Base-by-base conservation (phyloP, 2,797 vertebrate genomes). In the Nothura maculosa region DNA sequence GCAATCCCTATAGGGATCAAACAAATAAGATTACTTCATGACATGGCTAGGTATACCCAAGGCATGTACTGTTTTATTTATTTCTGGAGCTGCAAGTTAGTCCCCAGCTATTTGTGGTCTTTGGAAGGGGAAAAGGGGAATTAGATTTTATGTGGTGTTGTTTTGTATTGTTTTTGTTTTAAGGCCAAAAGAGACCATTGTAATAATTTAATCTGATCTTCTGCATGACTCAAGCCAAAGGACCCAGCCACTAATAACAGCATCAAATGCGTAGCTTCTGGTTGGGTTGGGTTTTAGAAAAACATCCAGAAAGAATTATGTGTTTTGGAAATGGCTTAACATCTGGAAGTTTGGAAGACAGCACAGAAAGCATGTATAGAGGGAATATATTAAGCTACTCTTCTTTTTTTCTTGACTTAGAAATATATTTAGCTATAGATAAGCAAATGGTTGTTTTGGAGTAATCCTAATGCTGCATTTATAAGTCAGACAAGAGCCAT, bases 121-220 rank as follows among this genome's bases (percentile, higher is more conserved):
- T 84, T 77, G 79, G 60, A 84, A 82, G 8, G 32, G 32, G 9
- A 14, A 78, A 89, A 24, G 10, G 24, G 8, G 36, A 85, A 61
- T 70, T 87, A 60, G 67, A 70, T 75, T 8, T 67, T 90, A 19
- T 10, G 13, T 13, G 32, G 5, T n/a, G 21, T 61, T 89, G 5
- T 43, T 96, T 67, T 3, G 2, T 48, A 28, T 43, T 70, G 43
- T 5, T 90, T 90, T 81, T 69, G 11, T 58, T 93, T 69, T 55
- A 58, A 81, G 42, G 52, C 47, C 52, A 52, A 52, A 80, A 63
- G 48, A 21, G 32, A 30, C 24, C 27, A 32, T 57, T 80, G 24
- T 30, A 93, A 80, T 93, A 89, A 82, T 90, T 80, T 52, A 85
- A 90, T 85, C n/a, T 34, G 52, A 40, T 70, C 42, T 61, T 76